A percentile compares a stretch with the other conserved stretches of the same genome.
phyloP scores from a whole-genome alignment of 1,140 invertebrate species.

The Pachypeltis micranthus region DNA sequence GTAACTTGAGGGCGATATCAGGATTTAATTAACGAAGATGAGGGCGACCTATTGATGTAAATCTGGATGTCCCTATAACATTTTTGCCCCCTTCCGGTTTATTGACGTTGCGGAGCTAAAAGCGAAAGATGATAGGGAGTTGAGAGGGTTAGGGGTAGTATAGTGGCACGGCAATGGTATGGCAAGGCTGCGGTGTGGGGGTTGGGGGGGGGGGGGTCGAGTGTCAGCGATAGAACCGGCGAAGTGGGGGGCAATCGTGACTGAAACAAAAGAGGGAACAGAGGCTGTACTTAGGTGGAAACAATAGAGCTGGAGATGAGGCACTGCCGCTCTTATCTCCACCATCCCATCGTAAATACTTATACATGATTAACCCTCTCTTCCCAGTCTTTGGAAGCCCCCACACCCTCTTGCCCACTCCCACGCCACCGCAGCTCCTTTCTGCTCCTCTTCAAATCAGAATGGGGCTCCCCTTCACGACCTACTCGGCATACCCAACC shows the following conservation, averaged over 20 bases:
- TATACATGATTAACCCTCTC: slow-evolving; percentile 8
- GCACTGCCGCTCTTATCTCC: background rate
- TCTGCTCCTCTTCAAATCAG: too few relatives aligned
- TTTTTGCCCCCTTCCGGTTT: background rate
- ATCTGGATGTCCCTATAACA: background rate
- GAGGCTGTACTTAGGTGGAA: slow-evolving; percentile 1
- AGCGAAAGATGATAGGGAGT: background rate
- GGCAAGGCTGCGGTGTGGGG: background rate
- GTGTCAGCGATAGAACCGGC: background rate
- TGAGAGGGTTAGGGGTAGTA: too few relatives aligned
- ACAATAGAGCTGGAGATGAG: slow-evolving; percentile 1
- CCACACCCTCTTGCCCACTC: too few relatives aligned
- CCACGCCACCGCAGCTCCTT: too few relatives aligned
- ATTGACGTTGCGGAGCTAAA: background rate
- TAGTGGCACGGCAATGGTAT: background rate
- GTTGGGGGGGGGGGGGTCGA: background rate
- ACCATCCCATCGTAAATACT: slow-evolving; percentile 4
- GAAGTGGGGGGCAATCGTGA: slow-evolving; percentile 1
- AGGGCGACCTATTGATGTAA: background rate
- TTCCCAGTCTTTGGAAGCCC: too few relatives aligned
- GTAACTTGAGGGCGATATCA: background rate
- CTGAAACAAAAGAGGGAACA: slow-evolving; percentile 5
- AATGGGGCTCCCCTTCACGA: too few relatives aligned
- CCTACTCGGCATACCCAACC: too few relatives aligned
- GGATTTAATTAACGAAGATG: background rate